Evolutionary conservation across 2,113 vertebrate species (phyloP).

Genomic region (Gopherus evgoodei): DNA sequence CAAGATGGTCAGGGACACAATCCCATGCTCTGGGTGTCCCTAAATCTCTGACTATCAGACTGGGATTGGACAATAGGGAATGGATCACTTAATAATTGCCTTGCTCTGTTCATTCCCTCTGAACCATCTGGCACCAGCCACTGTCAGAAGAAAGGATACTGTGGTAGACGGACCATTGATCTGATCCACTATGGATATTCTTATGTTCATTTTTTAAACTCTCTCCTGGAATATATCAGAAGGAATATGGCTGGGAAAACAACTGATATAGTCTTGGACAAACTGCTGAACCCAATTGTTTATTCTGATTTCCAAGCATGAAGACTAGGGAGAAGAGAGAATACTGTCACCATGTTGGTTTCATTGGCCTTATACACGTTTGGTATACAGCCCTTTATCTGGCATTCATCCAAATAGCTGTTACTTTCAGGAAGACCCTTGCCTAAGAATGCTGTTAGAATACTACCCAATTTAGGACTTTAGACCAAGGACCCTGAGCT

Average conservation of each 20-base stretch:
- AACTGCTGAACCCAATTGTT: conserved; percentile 15
- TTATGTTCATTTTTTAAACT: conserved; percentile 22
- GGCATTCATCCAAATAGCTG: conserved; percentile 32
- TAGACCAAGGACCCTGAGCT: background rate
- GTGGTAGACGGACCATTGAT: background rate
- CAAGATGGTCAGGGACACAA: too few species aligned
- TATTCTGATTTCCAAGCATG: conserved; percentile 20
- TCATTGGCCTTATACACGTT: background rate
- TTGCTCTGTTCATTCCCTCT: background rate
- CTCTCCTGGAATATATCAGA: background rate
- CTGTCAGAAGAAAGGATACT: background rate
- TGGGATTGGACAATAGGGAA: background rate
- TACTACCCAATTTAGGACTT: background rate
- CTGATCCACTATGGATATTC: background rate
- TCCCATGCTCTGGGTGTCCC: background rate
- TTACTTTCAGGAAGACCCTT: conserved; percentile 35
- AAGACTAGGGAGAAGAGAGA: conserved; percentile 28
- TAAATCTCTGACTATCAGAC: background rate
- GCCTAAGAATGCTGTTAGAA: conserved; percentile 22
- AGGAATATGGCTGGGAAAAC: background rate
- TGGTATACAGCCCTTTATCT: background rate
- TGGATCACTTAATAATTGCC: background rate
- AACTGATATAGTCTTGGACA: background rate
- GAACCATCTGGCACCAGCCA: background rate
- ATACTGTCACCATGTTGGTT: conserved; percentile 48